A percentile compares a stretch with the other conserved stretches of the same genome.
Evolutionary conservation across 2,113 vertebrate genomes (phyloP).

Genomic region (Gnathonemus longibarbis): DNA sequence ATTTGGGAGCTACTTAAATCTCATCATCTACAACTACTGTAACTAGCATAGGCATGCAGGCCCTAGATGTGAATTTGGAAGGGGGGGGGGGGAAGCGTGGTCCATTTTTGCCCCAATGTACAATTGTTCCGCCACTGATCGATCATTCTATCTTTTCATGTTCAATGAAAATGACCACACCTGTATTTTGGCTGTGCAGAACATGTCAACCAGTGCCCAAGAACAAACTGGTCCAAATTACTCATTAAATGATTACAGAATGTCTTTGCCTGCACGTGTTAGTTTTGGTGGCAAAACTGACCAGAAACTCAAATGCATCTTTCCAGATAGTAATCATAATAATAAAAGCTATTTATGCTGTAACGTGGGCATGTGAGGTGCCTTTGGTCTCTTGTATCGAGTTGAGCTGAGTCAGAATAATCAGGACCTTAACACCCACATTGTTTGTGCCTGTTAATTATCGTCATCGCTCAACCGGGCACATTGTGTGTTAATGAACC

Average conservation of each 20-base stretch:
- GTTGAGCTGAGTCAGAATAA: neutral
- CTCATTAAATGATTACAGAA: neutral
- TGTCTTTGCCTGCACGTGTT: neutral
- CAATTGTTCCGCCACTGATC: too few relatives aligned
- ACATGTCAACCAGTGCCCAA: neutral
- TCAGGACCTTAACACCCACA: neutral
- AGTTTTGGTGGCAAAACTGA: neutral
- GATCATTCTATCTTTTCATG: neutral
- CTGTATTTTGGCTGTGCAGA: neutral
- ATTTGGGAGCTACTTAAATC: too few relatives aligned
- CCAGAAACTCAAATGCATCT: too few relatives aligned
- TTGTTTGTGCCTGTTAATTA: neutral
- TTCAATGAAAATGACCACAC: neutral
- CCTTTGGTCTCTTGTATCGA: neutral
- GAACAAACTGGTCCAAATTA: neutral
- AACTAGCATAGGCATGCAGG: too few relatives aligned
- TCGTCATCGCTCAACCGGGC: neutral
- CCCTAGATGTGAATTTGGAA: too few relatives aligned
- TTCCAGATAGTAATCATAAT: neutral
- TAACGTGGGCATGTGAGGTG: neutral
- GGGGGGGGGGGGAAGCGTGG: too few relatives aligned
- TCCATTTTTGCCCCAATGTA: too few relatives aligned
- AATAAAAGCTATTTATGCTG: neutral
- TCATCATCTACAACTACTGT: too few relatives aligned
- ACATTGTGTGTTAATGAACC: neutral